phyloP scores from a whole-genome alignment of 2,888 invertebrate species.

The Xanthia togata region DNA sequence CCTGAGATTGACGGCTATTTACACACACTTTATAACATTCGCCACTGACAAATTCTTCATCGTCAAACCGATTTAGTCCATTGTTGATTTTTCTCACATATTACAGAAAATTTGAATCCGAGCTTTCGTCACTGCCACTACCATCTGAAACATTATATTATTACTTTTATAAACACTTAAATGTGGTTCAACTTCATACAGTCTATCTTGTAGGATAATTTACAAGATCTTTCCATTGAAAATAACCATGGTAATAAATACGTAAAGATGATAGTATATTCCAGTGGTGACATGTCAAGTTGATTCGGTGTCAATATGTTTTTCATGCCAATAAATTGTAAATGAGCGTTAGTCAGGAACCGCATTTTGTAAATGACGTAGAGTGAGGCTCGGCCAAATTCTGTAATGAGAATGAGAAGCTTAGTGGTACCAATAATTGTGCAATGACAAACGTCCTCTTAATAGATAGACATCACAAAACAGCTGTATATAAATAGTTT shows the following conservation, averaged over 20 bases:
- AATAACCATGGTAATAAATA: conserved; percentile 23
- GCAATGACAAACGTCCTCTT: conserved; percentile 45
- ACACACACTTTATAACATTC: conserved; percentile 18
- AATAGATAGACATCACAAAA: conserved; percentile 34
- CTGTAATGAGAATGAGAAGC: conserved; percentile 61
- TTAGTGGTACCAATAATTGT: conserved; percentile 57
- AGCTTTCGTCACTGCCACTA: neutral
- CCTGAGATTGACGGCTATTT: conserved; percentile 40
- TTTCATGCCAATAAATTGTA: conserved; percentile 69
- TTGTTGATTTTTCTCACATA: conserved; percentile 28
- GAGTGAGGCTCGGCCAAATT: conserved; percentile 66
- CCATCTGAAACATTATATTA: neutral
- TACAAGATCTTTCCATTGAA: conserved; percentile 2
- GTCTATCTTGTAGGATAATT: neutral
- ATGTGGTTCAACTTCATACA: neutral
- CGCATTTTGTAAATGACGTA: conserved; percentile 59
- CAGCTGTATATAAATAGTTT: conserved; percentile 18
- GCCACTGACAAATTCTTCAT: conserved; percentile 39
- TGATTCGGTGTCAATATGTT: conserved; percentile 68
- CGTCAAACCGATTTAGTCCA: conserved; percentile 14
- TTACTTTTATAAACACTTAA: neutral
- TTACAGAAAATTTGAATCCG: conserved; percentile 5
- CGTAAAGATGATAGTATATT: conserved; percentile 58
- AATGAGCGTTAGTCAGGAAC: conserved; percentile 51
- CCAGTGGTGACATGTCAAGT: conserved; percentile 64